A percentile compares a stretch with the other conserved stretches of the same genome.
Evolutionary conservation across 2,797 vertebrate genomes (phyloP).

Genomic region (Malacoctenus gilli): DNA sequence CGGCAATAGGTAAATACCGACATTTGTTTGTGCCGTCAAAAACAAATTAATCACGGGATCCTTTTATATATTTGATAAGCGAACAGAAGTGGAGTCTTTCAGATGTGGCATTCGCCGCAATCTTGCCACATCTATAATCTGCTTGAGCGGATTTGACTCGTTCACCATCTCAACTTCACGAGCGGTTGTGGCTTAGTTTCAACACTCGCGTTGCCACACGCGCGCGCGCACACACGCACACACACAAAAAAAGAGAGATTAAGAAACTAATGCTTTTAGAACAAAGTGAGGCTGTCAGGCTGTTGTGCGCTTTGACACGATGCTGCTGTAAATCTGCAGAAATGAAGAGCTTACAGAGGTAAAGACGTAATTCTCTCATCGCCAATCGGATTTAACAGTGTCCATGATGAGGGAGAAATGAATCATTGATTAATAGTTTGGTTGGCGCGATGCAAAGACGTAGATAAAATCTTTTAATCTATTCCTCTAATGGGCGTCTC

Average conservation of each 20-base stretch:
- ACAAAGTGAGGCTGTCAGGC: conserved; percentile 71
- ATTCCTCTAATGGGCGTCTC: conserved; percentile 43
- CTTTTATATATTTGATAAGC: conserved; percentile 38
- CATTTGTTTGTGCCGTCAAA: conserved; percentile 30
- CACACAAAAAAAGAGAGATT: conserved; percentile 77
- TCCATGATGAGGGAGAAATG: conserved; percentile 65
- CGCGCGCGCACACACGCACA: too few species aligned
- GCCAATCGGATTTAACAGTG: conserved; percentile 77
- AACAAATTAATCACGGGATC: conserved; percentile 35
- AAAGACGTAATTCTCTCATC: conserved; percentile 78
- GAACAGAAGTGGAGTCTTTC: conserved; percentile 46
- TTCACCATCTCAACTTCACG: conserved; percentile 70
- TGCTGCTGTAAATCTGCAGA: conserved; percentile 76
- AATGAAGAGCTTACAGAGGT: conserved; percentile 80
- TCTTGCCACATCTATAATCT: conserved; percentile 69
- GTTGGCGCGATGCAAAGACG: conserved; percentile 59
- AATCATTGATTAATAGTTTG: conserved; percentile 76
- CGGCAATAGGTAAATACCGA: conserved; percentile 36
- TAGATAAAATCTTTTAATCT: conserved; percentile 69
- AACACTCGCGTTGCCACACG: conserved; percentile 59
- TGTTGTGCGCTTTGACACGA: conserved; percentile 74
- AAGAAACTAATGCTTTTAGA: conserved; percentile 79
- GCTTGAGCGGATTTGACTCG: conserved; percentile 73
- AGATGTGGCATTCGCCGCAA: conserved; percentile 50
- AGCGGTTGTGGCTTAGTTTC: conserved; percentile 70